These are phyloP conservation scores for Aphaenogaster rudis DNA, from an alignment of 1,140 invertebrate genomes.

Conservation along the genomic window DNA sequence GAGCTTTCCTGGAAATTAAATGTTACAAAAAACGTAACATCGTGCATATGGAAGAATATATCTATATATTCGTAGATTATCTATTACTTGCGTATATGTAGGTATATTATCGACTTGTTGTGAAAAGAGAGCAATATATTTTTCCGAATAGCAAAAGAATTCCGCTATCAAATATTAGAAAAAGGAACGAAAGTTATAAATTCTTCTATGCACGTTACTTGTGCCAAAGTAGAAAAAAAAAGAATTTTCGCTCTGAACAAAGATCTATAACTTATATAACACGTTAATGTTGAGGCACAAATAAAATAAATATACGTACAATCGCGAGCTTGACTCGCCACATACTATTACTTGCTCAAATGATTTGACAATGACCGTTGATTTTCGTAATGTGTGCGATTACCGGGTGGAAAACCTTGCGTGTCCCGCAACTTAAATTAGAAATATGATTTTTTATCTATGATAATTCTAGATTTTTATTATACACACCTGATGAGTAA, in stretches of 20 bases:
- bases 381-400: not conserved
- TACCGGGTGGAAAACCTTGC: not conserved
- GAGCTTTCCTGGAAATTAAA: conserved; percentile 28
- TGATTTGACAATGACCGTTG: conserved; percentile 34
- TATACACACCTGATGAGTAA: conserved; percentile 43
- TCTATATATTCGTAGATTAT: conserved; percentile 26
- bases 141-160: conserved; percentile 30
- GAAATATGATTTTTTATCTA: conserved; percentile 7
- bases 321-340: conserved; percentile 33
- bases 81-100: conserved; percentile 1
- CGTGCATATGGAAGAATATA: conserved; percentile 44
- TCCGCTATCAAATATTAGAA: conserved; percentile 9
- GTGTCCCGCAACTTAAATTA: conserved; percentile 1
- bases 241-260: conserved; percentile 22
- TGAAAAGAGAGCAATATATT: conserved; percentile 61
- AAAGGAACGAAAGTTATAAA: conserved; percentile 26
- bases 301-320: conserved; percentile 38
- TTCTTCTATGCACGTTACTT: conserved; percentile 56
- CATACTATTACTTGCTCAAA: conserved; percentile 71
- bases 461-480: conserved; percentile 33
- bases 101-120: conserved; percentile 39
- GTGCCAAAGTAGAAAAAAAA: conserved; percentile 67
- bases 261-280: conserved; percentile 28
- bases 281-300: conserved; percentile 41
- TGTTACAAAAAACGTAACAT: conserved; percentile 38